phyloP scores from a whole-genome alignment of 64 coral and sea anemone genomes.

The Montipora sp. region DNA sequence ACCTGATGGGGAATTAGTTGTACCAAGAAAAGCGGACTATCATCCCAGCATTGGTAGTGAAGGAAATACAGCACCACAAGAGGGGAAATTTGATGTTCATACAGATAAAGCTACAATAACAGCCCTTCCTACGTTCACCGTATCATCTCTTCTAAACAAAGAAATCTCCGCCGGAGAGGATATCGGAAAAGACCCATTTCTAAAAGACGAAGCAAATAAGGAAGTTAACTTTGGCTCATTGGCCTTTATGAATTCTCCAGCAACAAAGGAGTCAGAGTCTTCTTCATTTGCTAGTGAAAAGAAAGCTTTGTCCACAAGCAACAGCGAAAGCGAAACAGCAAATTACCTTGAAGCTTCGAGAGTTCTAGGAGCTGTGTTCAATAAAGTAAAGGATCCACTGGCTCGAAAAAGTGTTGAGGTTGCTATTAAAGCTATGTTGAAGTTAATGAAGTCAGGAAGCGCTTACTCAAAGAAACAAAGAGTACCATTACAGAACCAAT shows the following conservation, averaged over 20 bases:
- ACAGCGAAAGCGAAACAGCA: slow-evolving; percentile 1
- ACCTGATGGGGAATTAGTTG: not conserved
- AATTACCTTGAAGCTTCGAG: slow-evolving; percentile 76
- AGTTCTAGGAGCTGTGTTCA: slow-evolving; percentile 90
- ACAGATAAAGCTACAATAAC: slow-evolving; percentile 37
- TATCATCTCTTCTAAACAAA: slow-evolving; percentile 63
- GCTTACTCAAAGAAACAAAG: slow-evolving; percentile 45
- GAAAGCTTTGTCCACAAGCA: not conserved
- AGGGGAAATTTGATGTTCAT: slow-evolving; percentile 24
- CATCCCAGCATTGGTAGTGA: slow-evolving; percentile 19
- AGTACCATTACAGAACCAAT: slow-evolving; percentile 27
- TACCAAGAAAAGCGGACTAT: slow-evolving; percentile 60
- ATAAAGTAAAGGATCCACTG: slow-evolving; percentile 89
- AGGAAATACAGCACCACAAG: not conserved
- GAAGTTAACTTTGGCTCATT: not conserved
- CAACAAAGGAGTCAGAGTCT: not conserved
- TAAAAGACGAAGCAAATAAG: not conserved
- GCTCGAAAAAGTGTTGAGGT: slow-evolving; percentile 89
- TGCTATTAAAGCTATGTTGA: slow-evolving; percentile 92
- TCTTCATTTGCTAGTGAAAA: not conserved
- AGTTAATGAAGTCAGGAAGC: slow-evolving; percentile 60
- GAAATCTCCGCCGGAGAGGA: slow-evolving; percentile 9
- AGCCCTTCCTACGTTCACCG: slow-evolving; percentile 44
- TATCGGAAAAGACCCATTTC: not conserved
- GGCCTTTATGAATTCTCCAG: slow-evolving; percentile 28